Base-by-base conservation (phyloP, 2,797 vertebrate species). In the Crenichthys baileyi region DNA sequence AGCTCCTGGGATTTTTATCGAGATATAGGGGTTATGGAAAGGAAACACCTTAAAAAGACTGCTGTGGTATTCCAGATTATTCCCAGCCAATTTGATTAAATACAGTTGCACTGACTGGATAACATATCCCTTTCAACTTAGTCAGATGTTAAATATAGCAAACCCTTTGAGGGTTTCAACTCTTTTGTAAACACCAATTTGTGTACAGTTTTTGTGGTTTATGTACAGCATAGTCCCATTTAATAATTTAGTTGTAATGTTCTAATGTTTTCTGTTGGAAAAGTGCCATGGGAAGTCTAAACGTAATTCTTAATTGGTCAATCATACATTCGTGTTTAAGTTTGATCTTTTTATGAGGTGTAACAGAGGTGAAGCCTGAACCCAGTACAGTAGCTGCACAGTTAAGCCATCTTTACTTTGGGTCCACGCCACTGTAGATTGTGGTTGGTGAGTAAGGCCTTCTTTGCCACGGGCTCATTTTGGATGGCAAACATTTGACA, bases 401-500 rank as follows among this genome's bases (percentile, higher is more conserved):
- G 92, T 91, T 81, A 84, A 70, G 73, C 88, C 83, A 82, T 90
- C 90, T 94, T 94, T 94, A 89, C 88, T 91, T 94, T 94, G 91
- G 93, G 87, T 70, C 65, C 13, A n/a, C 5, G 83, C 92, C 92
- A 93, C 87, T 79, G 90, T 88, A 94, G 88, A 90, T 91, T 92
- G 90, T 90, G 91, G 90, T 87, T 5, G 53, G 76, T 83, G 88
- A 91, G 86, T 93, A 90, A 93, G 89, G 89, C 87, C 77, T 85
- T 83, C 83, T 89, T 81, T 83, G 91, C 93, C 90, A 85, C 83
- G 51, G 18, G 74, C 91, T 93, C 78, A 70, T 93, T 96, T 94
- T 91, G 88, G 89, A 92, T 76, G 81, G 93, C 92, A 95, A 95
- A 95, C 93, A 95, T 87, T 46, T 83, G 82, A 86, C 88, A 95